A percentile compares a stretch with the other conserved stretches of the same genome.
Evolutionary conservation across 2,797 vertebrate genomes (phyloP).

Genomic region (Danio tinwini): DNA sequence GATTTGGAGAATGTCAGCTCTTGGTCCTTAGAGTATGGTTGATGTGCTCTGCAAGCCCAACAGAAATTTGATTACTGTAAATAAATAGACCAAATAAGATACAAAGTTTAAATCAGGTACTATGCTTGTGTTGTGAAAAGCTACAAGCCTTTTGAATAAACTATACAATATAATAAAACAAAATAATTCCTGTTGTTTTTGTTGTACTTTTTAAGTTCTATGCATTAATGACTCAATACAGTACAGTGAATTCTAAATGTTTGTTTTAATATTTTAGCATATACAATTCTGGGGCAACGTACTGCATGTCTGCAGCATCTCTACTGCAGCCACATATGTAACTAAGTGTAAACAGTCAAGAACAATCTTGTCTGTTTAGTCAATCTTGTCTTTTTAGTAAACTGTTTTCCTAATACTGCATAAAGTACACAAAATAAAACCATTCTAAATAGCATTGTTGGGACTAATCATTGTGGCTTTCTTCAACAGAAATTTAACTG

Average conservation of each 20-base stretch:
- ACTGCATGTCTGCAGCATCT: constrained; percentile 2
- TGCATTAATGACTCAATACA: neutral
- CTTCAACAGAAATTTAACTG: neutral
- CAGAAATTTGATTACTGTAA: constrained; percentile 58
- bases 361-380: neutral
- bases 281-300: neutral
- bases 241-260: neutral
- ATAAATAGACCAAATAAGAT: constrained; percentile 43
- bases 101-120: constrained; percentile 5
- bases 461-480: neutral
- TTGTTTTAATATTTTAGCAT: constrained; percentile 36
- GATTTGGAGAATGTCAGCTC: constrained; percentile 38
- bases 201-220: neutral
- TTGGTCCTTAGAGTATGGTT: constrained; percentile 38
- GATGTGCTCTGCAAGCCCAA: constrained; percentile 47
- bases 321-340: constrained; percentile 24
- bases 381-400: neutral
- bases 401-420: neutral
- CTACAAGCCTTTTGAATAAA: neutral
- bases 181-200: neutral
- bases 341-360: constrained; percentile 47
- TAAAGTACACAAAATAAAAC: neutral
- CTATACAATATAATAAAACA: too few species aligned
- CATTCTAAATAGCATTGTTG: neutral
- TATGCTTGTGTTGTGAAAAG: neutral